phyloP scores from a whole-genome alignment of 2,113 vertebrate genomes.

The Himantopus leucocephalus region DNA sequence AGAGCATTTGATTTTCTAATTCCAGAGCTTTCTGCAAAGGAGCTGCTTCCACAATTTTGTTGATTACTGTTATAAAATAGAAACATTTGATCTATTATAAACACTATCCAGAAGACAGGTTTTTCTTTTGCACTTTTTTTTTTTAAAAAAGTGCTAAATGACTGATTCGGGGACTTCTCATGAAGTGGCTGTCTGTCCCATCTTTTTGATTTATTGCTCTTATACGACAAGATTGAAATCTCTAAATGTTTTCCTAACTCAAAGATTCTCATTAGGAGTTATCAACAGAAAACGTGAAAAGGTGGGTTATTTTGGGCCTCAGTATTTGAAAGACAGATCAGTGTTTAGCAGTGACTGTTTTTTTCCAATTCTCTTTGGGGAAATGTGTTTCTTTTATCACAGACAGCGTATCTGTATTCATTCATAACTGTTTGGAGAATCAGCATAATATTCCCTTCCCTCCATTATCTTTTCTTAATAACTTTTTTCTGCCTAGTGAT shows the following conservation, averaged over 20 bases:
- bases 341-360: neutral
- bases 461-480: slow-evolving; percentile 54
- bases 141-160: neutral
- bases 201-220: slow-evolving; percentile 55
- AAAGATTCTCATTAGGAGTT: slow-evolving; percentile 45
- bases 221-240: slow-evolving; percentile 40
- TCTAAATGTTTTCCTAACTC: slow-evolving; percentile 30
- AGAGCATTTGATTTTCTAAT: neutral
- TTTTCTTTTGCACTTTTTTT: neutral
- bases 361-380: neutral
- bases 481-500: slow-evolving; percentile 20
- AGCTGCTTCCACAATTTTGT: neutral
- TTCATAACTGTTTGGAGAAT: slow-evolving; percentile 58
- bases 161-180: neutral
- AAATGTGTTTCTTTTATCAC: slow-evolving; percentile 61
- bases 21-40: neutral
- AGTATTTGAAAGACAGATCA: neutral
- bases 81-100: slow-evolving; percentile 5
- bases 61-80: neutral
- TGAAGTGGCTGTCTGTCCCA: slow-evolving; percentile 7
- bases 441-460: slow-evolving; percentile 52
- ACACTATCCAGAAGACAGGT: neutral
- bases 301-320: slow-evolving; percentile 21
- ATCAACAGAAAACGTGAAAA: slow-evolving; percentile 35
- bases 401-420: slow-evolving; percentile 29